Evolutionary conservation across 2,113 vertebrate species (phyloP).

Genomic region (Pomatorhinus ruficollis): DNA sequence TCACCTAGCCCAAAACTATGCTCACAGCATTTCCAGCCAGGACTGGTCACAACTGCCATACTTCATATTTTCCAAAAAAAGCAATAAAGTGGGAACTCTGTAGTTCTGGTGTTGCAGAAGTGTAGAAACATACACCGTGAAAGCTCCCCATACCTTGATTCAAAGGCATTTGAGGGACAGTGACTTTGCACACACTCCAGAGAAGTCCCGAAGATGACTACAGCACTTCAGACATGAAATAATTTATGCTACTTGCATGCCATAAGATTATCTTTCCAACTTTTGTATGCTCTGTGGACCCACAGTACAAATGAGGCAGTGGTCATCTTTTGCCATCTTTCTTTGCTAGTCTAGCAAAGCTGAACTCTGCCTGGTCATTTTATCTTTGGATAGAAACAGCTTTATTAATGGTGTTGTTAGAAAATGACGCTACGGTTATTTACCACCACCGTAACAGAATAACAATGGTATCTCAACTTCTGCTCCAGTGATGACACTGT

Average conservation of each 20-base stretch:
- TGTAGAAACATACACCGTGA: rapidly evolving
- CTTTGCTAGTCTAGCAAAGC: neutral
- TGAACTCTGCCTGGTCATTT: neutral
- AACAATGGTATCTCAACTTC: neutral
- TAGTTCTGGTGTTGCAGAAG: rapidly evolving
- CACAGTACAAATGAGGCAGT: neutral
- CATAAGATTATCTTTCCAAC: neutral
- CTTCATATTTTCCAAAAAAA: neutral
- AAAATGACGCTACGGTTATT: neutral
- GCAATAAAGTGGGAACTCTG: neutral
- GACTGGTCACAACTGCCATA: neutral
- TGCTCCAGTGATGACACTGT: neutral
- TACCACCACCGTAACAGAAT: neutral
- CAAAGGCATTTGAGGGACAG: neutral
- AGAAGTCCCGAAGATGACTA: neutral
- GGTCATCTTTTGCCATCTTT: neutral
- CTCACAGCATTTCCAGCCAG: neutral
- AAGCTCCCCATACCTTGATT: neutral
- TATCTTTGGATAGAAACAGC: neutral
- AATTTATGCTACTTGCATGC: neutral
- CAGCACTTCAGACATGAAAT: rapidly evolving
- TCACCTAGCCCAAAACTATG: neutral
- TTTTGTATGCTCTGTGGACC: neutral
- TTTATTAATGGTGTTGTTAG: neutral
- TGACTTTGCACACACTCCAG: neutral